These are phyloP conservation scores for Sceloporus tristichus DNA, from an alignment of 2,113 vertebrate species.

Conservation along the genomic window DNA sequence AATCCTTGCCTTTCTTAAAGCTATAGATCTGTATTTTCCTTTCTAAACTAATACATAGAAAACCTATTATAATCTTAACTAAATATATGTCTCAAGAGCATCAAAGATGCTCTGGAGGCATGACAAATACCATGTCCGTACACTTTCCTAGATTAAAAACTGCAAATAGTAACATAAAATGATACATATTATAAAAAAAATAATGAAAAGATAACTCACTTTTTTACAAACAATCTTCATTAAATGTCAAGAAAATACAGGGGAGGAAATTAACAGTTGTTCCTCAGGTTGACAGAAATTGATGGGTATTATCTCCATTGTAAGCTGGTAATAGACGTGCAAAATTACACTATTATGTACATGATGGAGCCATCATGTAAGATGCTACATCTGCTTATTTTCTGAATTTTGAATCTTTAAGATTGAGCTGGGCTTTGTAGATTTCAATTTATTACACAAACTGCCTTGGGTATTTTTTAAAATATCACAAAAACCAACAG, in stretches of 20 bases:
- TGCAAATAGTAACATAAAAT: neutral
- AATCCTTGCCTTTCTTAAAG: too few relatives aligned
- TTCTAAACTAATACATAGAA: too few relatives aligned
- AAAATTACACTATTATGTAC: neutral
- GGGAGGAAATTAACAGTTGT: neutral
- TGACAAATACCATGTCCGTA: neutral
- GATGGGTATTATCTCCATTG: too few relatives aligned
- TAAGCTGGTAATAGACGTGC: neutral
- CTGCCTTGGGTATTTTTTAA: neutral
- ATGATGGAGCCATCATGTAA: neutral
- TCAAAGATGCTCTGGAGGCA: too few relatives aligned
- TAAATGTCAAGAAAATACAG: neutral
- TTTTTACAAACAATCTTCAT: neutral
- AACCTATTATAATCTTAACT: too few relatives aligned
- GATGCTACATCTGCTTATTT: neutral
- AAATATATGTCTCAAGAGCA: too few relatives aligned
- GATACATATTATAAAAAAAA: neutral
- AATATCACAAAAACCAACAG: neutral
- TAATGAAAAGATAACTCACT: too few relatives aligned
- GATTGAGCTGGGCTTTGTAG: too few relatives aligned
- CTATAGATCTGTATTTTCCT: too few relatives aligned
- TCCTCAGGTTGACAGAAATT: too few relatives aligned
- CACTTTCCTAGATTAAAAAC: neutral
- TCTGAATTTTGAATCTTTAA: neutral
- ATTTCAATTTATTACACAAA: too few relatives aligned